Evolutionary conservation across 2,888 invertebrate species (phyloP), one percentile per base, ranked within the genome.

Genomic region (Copidosoma aretas): DNA sequence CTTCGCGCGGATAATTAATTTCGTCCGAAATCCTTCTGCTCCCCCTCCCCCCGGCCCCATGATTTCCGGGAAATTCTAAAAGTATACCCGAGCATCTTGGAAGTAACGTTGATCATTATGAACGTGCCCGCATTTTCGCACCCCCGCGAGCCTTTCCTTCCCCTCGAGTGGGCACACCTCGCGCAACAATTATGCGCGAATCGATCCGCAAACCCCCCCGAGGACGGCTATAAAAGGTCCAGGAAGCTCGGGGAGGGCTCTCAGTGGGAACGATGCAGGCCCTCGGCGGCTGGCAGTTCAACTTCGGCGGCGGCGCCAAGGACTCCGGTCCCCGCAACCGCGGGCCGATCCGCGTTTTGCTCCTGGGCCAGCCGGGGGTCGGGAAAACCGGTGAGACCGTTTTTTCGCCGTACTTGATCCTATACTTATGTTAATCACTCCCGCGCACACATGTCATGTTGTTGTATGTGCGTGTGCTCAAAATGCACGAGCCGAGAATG

Each of bases 361-460:
- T 94, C 10, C 84, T 94, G 41, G 93, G 93, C 4, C 93, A 93
- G 78, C 88, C 90, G 24, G 93, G 92, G 57, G 92, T 93, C 62
- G 93, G 93, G 15, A 94, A 94, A 85, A 92, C 93, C 76, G 93
- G 93, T 93, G 84, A 86, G 84, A 22, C n/a, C n/a, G 22, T 14
- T 22, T 58, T 43, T 17, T 22, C 22, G 21, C 17, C 10, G 22
- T n/a, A 4, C 15, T 8, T 32, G 32, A 41, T 39, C 14, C 17
- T n/a, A n/a, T n/a, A n/a, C n/a, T n/a, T n/a, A n/a, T n/a, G n/a
- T n/a, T n/a, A n/a, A n/a, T n/a, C n/a, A n/a, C n/a, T n/a, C n/a
- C n/a, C n/a, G n/a, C n/a, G n/a, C n/a, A n/a, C n/a, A n/a, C n/a
- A n/a, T n/a, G n/a, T n/a, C n/a, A n/a, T n/a, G n/a, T n/a, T n/a